Percentiles rank a stretch among this genome's conserved stretches.
Evolutionary conservation across 2,888 invertebrate species (phyloP).

Genomic region (Bombylius discolor): DNA sequence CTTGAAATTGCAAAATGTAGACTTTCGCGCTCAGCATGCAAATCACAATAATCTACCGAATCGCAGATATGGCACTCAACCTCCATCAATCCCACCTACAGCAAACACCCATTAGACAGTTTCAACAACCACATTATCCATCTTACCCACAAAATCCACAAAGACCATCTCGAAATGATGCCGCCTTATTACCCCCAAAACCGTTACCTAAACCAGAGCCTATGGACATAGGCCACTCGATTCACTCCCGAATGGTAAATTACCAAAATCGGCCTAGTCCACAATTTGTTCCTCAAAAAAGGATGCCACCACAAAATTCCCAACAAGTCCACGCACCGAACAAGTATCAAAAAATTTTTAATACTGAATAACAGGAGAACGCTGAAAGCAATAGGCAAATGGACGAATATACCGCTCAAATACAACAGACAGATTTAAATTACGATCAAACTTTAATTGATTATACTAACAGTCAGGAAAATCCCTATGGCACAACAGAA

Average conservation of each 20-base stretch:
- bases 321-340: background rate
- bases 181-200: background rate
- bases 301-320: background rate
- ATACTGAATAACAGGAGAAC: background rate
- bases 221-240: slow-evolving; percentile 1
- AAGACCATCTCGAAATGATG: background rate
- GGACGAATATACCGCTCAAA: background rate
- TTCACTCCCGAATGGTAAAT: background rate
- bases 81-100: background rate
- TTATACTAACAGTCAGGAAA: background rate
- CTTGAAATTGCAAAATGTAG: background rate
- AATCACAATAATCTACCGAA: background rate
- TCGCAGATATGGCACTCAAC: background rate
- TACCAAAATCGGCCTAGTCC: background rate
- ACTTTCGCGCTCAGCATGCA: background rate
- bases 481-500: background rate
- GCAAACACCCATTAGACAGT: background rate
- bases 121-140: background rate
- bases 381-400: background rate
- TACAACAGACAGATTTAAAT: background rate
- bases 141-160: background rate
- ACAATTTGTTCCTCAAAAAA: slow-evolving; percentile 1
- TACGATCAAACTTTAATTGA: background rate
- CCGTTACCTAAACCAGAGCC: background rate
- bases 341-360: background rate